Evolutionary conservation across 2,113 vertebrate species (phyloP).

Genomic region (Lepus europaeus): DNA sequence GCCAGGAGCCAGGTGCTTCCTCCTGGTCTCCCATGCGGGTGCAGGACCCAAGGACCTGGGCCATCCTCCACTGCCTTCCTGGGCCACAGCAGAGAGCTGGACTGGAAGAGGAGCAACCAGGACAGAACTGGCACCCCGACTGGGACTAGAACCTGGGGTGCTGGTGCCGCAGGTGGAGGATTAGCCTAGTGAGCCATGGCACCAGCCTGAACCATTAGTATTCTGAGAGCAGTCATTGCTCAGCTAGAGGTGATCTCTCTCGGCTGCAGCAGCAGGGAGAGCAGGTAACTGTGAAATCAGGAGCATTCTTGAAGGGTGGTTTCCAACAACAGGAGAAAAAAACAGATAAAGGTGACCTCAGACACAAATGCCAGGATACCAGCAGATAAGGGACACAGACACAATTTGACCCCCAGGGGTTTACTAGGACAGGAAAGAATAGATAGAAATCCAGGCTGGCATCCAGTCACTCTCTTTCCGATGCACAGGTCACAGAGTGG

Average conservation of each 20-base stretch:
- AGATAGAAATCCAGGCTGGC: too few species aligned
- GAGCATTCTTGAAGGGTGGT: constrained; percentile 58
- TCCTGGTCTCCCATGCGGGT: too few species aligned
- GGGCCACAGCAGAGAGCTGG: too few species aligned
- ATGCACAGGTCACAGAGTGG: fast-evolving
- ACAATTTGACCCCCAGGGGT: background rate
- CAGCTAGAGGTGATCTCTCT: too few species aligned
- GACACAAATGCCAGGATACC: constrained; percentile 5
- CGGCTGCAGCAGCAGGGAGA: background rate
- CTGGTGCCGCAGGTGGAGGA: too few species aligned
- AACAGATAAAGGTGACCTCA: constrained; percentile 18
- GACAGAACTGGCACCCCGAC: too few species aligned
- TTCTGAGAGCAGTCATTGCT: background rate
- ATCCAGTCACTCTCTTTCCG: too few species aligned
- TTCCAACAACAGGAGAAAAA: constrained; percentile 1
- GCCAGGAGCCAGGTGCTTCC: too few species aligned
- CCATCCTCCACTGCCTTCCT: too few species aligned
- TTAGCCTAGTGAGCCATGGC: too few species aligned
- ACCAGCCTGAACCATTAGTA: constrained; percentile 4
- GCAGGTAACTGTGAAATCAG: constrained; percentile 58
- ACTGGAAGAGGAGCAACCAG: too few species aligned
- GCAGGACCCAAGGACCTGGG: too few species aligned
- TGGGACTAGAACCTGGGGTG: background rate
- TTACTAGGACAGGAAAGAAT: background rate
- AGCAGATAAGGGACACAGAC: background rate